Conservation (phyloP, 92 coral and sea anemone genomes). For the Blastomussa wellsi region DNA sequence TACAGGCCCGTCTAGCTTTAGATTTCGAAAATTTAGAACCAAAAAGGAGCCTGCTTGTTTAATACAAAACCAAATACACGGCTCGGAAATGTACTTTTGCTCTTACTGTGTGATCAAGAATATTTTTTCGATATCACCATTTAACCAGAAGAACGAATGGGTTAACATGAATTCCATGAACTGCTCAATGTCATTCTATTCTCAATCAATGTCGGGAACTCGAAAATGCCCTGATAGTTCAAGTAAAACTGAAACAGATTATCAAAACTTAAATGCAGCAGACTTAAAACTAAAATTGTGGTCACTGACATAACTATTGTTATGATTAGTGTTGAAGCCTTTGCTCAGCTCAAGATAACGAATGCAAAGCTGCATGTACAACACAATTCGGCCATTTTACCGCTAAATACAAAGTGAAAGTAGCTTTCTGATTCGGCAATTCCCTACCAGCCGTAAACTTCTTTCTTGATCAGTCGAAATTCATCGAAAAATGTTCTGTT, state of each 20-base stretch:
- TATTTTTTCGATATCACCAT: neutral
- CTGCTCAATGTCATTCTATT: neutral
- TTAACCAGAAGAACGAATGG: neutral
- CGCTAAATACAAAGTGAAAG: conserved; percentile 36
- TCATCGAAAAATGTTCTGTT: neutral
- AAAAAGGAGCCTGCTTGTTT: neutral
- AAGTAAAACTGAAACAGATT: neutral
- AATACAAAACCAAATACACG: neutral
- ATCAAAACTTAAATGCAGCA: neutral
- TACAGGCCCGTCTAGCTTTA: neutral
- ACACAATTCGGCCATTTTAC: neutral
- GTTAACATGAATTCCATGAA: neutral
- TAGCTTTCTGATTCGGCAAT: conserved; percentile 43
- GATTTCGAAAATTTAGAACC: neutral
- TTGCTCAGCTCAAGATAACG: neutral
- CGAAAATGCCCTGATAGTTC: neutral
- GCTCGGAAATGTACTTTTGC: neutral
- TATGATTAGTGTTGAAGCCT: neutral
- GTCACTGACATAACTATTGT: neutral
- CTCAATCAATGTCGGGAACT: neutral
- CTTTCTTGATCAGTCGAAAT: neutral
- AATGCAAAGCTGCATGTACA: neutral
- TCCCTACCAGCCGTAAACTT: neutral
- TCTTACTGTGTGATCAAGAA: neutral
- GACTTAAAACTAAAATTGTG: neutral